These are phyloP conservation scores for Macaca fascicularis DNA, from an alignment of 2,113 vertebrate genomes.

Conservation along the genomic window DNA sequence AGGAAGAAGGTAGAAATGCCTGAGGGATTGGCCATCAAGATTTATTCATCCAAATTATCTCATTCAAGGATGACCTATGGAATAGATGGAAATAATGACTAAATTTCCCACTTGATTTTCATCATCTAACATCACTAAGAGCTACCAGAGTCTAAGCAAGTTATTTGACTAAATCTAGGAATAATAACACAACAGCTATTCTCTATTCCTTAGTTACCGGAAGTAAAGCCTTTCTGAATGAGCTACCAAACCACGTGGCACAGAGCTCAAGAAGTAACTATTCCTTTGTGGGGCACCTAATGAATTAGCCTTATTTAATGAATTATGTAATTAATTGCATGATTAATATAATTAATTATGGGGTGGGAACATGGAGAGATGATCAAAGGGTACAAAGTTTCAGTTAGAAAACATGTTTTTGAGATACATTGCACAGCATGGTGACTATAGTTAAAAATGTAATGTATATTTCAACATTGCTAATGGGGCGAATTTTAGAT, in stretches of 20 bases:
- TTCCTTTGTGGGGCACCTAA: not conserved
- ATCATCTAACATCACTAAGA: not conserved
- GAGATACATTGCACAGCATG: not conserved
- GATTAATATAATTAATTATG: not conserved
- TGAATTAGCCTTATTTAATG: not conserved
- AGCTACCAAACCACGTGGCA: not conserved
- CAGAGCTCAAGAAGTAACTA: not conserved
- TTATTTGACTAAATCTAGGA: not conserved
- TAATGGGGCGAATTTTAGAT: not conserved
- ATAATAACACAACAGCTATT: not conserved
- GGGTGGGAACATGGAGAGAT: not conserved
- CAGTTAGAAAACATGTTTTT: not conserved
- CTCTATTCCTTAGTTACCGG: not conserved
- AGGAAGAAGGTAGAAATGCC: not conserved
- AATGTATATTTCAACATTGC: not conserved
- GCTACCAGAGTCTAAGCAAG: not conserved
- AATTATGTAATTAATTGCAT: not conserved
- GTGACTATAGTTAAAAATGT: not conserved
- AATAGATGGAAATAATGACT: not conserved
- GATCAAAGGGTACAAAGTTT: not conserved
- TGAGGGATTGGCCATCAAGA: not conserved
- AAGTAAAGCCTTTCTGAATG: not conserved
- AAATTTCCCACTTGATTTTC: not conserved
- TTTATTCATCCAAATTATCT: not conserved
- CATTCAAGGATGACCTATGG: not conserved